Percentiles rank a stretch among this genome's conserved stretches.
Evolutionary conservation across 1,140 invertebrate genomes (phyloP).

Genomic region (Scaptomyza pallida): DNA sequence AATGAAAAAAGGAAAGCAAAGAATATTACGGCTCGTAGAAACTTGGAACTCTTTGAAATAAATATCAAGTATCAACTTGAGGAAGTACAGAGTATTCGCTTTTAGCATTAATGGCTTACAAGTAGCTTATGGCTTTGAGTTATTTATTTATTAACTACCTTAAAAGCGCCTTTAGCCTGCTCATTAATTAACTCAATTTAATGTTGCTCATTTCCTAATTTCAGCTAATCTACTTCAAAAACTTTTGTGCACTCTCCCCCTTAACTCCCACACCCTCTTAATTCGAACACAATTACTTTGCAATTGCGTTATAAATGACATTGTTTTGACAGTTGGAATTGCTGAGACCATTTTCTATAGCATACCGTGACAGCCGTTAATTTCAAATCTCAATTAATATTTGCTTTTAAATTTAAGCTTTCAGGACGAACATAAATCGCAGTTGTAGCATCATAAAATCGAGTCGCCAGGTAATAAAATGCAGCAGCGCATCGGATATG

Average conservation of each 20-base stretch:
- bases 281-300: slow-evolving; percentile 1
- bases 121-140: background rate
- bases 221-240: slow-evolving; percentile 30
- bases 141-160: background rate
- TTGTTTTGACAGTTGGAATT: slow-evolving; percentile 57
- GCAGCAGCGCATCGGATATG: slow-evolving; percentile 18
- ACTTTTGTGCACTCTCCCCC: slow-evolving; percentile 15
- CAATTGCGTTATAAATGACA: slow-evolving; percentile 62
- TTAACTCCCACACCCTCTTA: slow-evolving; percentile 27
- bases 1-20: slow-evolving; percentile 19
- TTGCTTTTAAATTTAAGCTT: background rate
- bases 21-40: slow-evolving; percentile 14
- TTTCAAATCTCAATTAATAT: slow-evolving; percentile 25
- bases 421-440: slow-evolving; percentile 9
- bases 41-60: background rate
- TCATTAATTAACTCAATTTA: slow-evolving; percentile 60
- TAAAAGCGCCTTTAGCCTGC: slow-evolving; percentile 14
- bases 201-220: slow-evolving; percentile 54
- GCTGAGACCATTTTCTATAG: slow-evolving; percentile 4
- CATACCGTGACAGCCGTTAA: slow-evolving; percentile 9
- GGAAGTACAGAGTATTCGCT: background rate
- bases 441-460: slow-evolving; percentile 32
- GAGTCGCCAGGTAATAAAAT: slow-evolving; percentile 51
- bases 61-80: background rate
- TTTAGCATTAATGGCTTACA: background rate